Evolutionary conservation across 1,140 invertebrate species (phyloP), one percentile per base, ranked within the genome.

Genomic region (Leptopilina boulardi): DNA sequence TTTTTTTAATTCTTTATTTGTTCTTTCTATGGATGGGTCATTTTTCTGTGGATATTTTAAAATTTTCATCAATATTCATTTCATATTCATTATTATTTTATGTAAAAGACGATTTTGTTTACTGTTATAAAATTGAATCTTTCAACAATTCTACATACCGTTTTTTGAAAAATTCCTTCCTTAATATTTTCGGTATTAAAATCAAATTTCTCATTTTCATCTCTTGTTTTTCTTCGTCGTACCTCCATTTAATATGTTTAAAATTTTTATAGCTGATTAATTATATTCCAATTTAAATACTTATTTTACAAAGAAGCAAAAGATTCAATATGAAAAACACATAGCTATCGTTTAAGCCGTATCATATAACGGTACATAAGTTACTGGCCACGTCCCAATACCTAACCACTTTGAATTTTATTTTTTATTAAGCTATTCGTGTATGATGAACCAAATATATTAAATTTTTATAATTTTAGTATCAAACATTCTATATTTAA

Each of bases 191-290:
- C 78, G 13, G 13, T 51, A 71, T 76, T 72, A 70, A 74, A 75
- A 73, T 85, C 76, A 51, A 84, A 85, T 54, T 88, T 84, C 23
- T 77, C 75, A 74, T 54, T 84, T 70, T 81, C 70, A 54, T 54
- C 77, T 74, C 78, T 89, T 66, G 75, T 79, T 75, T 84, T 86
- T 75, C 86, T 86, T 9, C 88, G 88, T 30, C 88, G 88, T 66
- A 88, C 83, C 51, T 89, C 86, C 89, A 90, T 90, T 73, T 74
- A n/a, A n/a, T 73, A 74, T 76, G 74, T 30, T 74, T 38, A 2
- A 30, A 30, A 30, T 30, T 30, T 30, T 30, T 30, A 2, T 30
- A 30, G 2, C 26, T 30, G 26, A 30, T 30, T 30, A 30, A n/a
- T n/a, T n/a, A n/a, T n/a, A n/a, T n/a, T n/a, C n/a, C n/a, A n/a